Base-by-base conservation (phyloP, 2,113 vertebrate genomes). In the Tympanuchus pallidicinctus region DNA sequence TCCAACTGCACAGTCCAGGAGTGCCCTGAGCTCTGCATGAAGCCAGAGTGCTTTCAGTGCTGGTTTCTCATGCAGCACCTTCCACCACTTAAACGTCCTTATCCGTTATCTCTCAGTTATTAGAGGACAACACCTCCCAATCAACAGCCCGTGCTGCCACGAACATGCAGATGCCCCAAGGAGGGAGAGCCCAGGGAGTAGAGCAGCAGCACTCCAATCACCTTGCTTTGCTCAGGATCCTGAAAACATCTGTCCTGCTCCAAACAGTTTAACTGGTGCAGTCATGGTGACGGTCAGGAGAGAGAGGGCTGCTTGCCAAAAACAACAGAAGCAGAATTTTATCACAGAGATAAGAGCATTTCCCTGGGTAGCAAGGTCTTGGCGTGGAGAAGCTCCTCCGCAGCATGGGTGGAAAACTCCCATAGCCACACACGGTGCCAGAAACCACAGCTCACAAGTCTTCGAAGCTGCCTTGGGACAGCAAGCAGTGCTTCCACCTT, bases 111-210 rank as follows among this genome's bases (percentile, higher is more conserved):
- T 92, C 82, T 60, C 15, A 0, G 71, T 87, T 89, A 81, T 88
- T 90, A 81, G 79, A 81, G 78, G 47, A 43, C 32, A 92, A 14
- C 79, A 88, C 82, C 83, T 91, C 65, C 65, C 64, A 89, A 94
- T 83, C 93, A 92, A 43, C 80, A 70, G 64, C 56, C 64, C 27
- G 0, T 0, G 0, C 36, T 19, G 63, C 78, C 86, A 77, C 48
- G 6, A 77, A 71, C 3, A 8, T 70, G 60, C 25, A 67, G 67
- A 71, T 48, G 50, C 75, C 69, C n/a, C 47, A 7, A 71, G 64
- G 47, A 32, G 34, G n/a, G 69, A 88, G 61, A 8, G 66, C 52
- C 50, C 56, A 38, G 47, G 48, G 54, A 63, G 6, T 0, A 1
- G 15, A 60, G 42, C 4, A 88, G 69, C 74, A 79, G 21, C 1